Evolutionary conservation across 92 coral and sea anemone genomes (phyloP), one percentile per base, ranked within the genome.

Genomic region (Hydrozoanthus gracilis): DNA sequence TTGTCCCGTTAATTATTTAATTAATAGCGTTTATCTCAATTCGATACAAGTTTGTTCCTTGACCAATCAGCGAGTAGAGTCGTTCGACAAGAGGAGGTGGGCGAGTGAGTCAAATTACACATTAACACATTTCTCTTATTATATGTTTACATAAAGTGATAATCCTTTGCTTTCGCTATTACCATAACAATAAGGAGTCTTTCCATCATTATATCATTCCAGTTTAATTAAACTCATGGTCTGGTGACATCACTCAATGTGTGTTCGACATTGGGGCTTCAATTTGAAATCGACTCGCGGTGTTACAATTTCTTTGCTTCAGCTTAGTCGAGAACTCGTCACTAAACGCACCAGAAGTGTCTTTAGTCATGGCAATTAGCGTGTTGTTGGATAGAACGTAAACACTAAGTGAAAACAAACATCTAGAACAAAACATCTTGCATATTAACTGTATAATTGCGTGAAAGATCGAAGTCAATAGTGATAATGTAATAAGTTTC

Each of bases 1-100:
- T 93, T 97, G 95, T 97, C 88, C 90, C 98, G 90, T 91, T 97
- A 97, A 97, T 97, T 97, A 97, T 95, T 97, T 95, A 93, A 97
- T 97, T 97, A 97, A 97, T 95, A 91, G 92, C 97, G 95, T 95
- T 95, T 95, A 96, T 93, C 93, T 93, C 78, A 82, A 93, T 94
- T 92, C 91, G 98, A 92, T 93, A 93, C 99, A 94, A 92, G 91
- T 85, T 72, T 82, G 82, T 47, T 51, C 20, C 18, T 77, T 18
- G 48, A 61, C 99, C 99, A 97, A 97, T 97, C 92, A 88, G 86
- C 77, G 18, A 7, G 87, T 90, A 65, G 65, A 80, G n/a, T 86
- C 14, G 82, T 88, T 88, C 78, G 89, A 74, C 86, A 74, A 89
- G 68, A 76, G 67, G 79, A 76, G 85, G 74, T 60, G 82, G 86